Percentiles rank a stretch among this genome's conserved stretches.
Evolutionary conservation across 1,140 invertebrate species (phyloP).

Genomic region (Drosophila orosa): DNA sequence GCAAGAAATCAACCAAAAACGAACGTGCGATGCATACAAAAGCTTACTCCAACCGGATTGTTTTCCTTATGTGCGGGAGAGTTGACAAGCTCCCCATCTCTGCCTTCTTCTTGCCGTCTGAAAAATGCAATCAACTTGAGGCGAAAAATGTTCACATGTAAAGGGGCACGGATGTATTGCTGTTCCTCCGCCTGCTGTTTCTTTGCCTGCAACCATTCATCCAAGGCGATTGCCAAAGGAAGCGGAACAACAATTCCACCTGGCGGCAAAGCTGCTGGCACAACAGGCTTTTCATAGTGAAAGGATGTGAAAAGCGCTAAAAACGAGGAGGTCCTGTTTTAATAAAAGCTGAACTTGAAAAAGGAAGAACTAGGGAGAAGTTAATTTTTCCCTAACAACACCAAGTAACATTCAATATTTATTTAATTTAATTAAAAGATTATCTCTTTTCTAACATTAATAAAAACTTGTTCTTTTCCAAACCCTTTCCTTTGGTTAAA

Average conservation of each 20-base stretch:
- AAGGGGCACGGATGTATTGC: slow-evolving; percentile 42
- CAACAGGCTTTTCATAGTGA: slow-evolving; percentile 15
- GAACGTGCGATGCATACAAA: slow-evolving; percentile 80
- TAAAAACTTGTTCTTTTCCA: no score
- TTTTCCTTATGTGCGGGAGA: slow-evolving; percentile 67
- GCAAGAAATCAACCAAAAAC: slow-evolving; percentile 81
- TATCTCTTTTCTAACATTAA: background rate
- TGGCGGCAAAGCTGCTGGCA: slow-evolving; percentile 32
- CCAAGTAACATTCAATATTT: background rate
- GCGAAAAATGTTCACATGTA: slow-evolving; percentile 67
- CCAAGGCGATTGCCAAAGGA: slow-evolving; percentile 55
- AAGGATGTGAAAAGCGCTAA: slow-evolving; percentile 2
- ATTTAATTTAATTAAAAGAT: background rate
- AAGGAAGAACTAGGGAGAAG: background rate
- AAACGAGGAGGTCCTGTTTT: slow-evolving; percentile 6
- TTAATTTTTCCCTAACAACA: background rate
- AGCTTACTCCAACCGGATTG: slow-evolving; percentile 64
- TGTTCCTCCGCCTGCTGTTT: background rate
- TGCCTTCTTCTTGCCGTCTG: slow-evolving; percentile 24
- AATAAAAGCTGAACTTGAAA: slow-evolving; percentile 38
- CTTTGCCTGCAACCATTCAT: slow-evolving; percentile 30
- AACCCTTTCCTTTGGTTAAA: no score
- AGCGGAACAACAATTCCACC: slow-evolving; percentile 55
- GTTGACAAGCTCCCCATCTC: slow-evolving; percentile 28
- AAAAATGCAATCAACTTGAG: slow-evolving; percentile 82